These are phyloP conservation scores for Protobothrops mucrosquamatus DNA, from an alignment of 2,113 vertebrate species.

Conservation along the genomic window DNA sequence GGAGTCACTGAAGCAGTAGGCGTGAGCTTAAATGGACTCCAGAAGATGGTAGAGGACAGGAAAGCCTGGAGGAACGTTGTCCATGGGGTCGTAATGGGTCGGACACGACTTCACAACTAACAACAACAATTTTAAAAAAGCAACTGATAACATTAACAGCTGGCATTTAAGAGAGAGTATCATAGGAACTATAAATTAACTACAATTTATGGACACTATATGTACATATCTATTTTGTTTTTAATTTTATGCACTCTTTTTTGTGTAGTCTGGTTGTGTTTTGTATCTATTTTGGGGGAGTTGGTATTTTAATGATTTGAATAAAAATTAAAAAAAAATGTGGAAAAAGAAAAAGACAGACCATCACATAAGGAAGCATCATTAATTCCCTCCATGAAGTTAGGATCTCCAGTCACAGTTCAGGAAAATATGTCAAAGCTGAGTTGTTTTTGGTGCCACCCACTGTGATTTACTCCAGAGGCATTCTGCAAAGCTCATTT, in stretches of 20 bases:
- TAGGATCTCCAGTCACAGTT: conserved; percentile 26
- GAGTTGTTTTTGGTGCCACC: conserved; percentile 12
- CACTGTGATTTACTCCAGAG: conserved; percentile 45
- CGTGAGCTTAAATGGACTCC: too few species aligned
- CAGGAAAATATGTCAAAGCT: conserved; percentile 28
- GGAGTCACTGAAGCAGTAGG: too few species aligned
- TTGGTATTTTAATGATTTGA: background rate
- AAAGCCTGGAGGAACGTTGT: too few species aligned
- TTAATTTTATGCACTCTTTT: background rate
- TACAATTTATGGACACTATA: background rate
- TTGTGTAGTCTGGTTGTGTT: background rate
- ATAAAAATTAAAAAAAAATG: background rate
- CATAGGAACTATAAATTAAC: background rate
- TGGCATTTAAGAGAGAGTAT: conserved; percentile 6
- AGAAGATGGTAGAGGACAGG: too few species aligned
- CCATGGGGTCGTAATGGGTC: too few species aligned
- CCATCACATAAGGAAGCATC: conserved; percentile 27
- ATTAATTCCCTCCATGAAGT: conserved; percentile 51
- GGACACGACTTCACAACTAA: too few species aligned
- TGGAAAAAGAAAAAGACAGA: background rate
- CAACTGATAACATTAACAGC: conserved; percentile 35
- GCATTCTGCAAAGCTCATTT: conserved; percentile 32
- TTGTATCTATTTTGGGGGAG: background rate
- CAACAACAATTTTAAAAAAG: background rate
- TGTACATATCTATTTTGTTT: background rate